Evolutionary conservation across 1,140 invertebrate genomes (phyloP).

Genomic region (Aradophagus sp.): DNA sequence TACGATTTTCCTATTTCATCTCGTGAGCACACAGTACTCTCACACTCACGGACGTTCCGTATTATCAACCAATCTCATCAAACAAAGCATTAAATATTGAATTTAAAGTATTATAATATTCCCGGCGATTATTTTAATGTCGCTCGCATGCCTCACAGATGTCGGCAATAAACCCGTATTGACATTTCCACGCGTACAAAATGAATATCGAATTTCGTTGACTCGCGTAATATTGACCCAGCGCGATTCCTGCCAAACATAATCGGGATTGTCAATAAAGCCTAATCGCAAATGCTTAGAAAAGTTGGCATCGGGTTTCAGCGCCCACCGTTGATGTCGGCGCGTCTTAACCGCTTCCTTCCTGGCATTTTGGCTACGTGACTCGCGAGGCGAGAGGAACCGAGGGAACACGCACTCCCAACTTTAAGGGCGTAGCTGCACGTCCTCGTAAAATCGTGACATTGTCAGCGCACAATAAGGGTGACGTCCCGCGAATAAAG

Average conservation of each 20-base stretch:
- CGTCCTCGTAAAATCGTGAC: slow-evolving; percentile 57
- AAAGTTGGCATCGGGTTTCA: slow-evolving; percentile 37
- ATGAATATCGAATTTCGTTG: slow-evolving; percentile 33
- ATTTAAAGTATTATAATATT: no score
- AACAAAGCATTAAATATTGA: no score
- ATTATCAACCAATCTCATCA: no score
- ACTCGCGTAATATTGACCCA: slow-evolving; percentile 27
- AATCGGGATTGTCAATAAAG: slow-evolving; percentile 34
- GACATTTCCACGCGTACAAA: no score
- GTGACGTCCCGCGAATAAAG: slow-evolving; percentile 56
- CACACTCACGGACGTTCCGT: no score
- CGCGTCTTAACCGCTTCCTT: slow-evolving; percentile 53
- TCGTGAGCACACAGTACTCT: no score
- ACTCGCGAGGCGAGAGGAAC: slow-evolving; percentile 3
- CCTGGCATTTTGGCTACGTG: slow-evolving; percentile 30
- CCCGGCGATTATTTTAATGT: no score
- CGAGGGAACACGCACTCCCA: slow-evolving; percentile 30
- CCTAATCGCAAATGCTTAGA: slow-evolving; percentile 33
- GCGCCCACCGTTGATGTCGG: slow-evolving; percentile 5
- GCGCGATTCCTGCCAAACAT: slow-evolving; percentile 8
- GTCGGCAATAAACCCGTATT: no score
- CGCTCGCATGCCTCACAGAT: no score
- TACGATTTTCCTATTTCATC: no score
- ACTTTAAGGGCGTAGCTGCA: slow-evolving; percentile 54
- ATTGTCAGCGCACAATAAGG: slow-evolving; percentile 54